Base-by-base conservation (phyloP, 2,888 invertebrate genomes). In the Eilema depressum region DNA sequence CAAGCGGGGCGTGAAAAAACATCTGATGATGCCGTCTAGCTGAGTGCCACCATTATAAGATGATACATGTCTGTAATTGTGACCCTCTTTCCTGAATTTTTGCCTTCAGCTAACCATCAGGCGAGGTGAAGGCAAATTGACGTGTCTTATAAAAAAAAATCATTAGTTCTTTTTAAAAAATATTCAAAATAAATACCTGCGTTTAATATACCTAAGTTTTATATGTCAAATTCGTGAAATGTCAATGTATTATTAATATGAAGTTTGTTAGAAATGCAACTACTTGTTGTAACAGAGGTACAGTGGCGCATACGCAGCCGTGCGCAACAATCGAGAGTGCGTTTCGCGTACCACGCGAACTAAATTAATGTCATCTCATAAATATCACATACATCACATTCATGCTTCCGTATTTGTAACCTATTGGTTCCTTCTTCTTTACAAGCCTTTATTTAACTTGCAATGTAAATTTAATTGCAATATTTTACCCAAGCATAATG, bases 231-330 rank as follows among this genome's bases (percentile, higher is more conserved):
- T 26, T 17, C 23, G 37, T 63, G 37, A 7, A 37, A 41, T 20
- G n/a, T 20, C 37, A 63, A 26, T 41, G 41, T 63, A 25, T 37
- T 63, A 63, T 33, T 37, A 25, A 23, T 33, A 37, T 25, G 23
- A 33, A 63, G 37, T 63, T 47, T 26, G 26, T 63, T n/a, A 56
- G 17, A 66, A 47, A 60, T 60, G 12, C 41, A 23, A n/a, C 60
- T 14, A 28, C 23, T 53, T 61, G 53, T 61, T 61, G 1, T 47
- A 53, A 30, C 14, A 61, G 28, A 47, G 47, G 67, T 66, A 63
- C 66, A 75, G 69, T 74, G 74, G 71, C 74, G 75, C 71, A 28
- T n/a, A 60, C 68, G 82, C 83, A 78, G 26, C 75, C 80, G 60
- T 67, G 61, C 67, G 47, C 47, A 23, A 30, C 53, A 61, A 67